phyloP scores from a whole-genome alignment of 1,140 invertebrate genomes.

The Heterodera carotae region DNA sequence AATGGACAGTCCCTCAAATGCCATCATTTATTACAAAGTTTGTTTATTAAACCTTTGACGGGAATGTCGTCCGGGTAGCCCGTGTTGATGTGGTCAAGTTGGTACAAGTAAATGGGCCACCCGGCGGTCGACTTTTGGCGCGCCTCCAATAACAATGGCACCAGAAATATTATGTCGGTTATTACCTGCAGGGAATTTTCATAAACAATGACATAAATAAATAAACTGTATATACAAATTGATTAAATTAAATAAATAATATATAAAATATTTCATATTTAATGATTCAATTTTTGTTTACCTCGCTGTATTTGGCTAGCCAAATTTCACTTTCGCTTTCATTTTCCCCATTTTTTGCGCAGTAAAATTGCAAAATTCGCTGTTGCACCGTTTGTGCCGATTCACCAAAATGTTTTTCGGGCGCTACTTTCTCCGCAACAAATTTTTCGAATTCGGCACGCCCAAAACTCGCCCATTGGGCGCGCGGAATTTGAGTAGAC shows the following conservation, averaged over 20 bases:
- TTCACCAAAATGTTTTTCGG: conserved; percentile 33
- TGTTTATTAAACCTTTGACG: conserved; percentile 33
- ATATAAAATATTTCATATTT: too few relatives aligned
- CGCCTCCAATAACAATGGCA: conserved; percentile 38
- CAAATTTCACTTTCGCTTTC: conserved; percentile 25
- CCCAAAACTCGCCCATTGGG: conserved; percentile 33
- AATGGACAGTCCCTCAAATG: conserved; percentile 9
- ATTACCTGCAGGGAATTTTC: too few relatives aligned
- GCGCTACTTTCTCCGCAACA: conserved; percentile 24
- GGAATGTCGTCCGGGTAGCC: conserved; percentile 15
- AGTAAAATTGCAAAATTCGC: conserved; percentile 46
- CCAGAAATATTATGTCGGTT: conserved; percentile 31
- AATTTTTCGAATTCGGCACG: conserved; percentile 36
- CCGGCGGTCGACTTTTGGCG: conserved; percentile 27
- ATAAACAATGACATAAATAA: background rate
- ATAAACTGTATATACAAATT: too few relatives aligned
- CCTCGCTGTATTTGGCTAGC: conserved; percentile 36
- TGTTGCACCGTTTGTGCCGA: conserved; percentile 30
- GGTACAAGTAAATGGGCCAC: conserved; percentile 40
- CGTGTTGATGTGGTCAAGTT: conserved; percentile 22
- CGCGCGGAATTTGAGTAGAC: background rate
- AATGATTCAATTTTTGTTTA: conserved; percentile 9
- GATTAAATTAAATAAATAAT: background rate
- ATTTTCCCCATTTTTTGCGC: conserved; percentile 13
- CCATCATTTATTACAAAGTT: background rate